Base-by-base conservation (phyloP, 2,113 vertebrate species). In the Ciconia stormi region DNA sequence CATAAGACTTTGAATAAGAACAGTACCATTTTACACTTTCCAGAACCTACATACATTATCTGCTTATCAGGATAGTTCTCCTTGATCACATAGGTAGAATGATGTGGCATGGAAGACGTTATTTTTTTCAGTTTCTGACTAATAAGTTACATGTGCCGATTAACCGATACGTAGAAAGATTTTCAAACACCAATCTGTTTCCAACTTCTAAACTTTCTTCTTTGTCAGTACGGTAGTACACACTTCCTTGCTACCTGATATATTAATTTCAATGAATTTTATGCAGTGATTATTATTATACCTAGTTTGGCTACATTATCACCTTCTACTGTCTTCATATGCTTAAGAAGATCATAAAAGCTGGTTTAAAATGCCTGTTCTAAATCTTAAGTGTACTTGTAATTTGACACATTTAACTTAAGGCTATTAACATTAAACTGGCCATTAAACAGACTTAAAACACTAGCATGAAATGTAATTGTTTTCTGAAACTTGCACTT, bases 401-500 rank as follows among this genome's bases (percentile, higher is more conserved):
- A 76, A 74, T 79, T 56, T 69, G 86, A 84, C 59, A 59, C 6
- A 1, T 89, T 82, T 89, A 74, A 79, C 53, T 80, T 82, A 80
- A 92, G 79, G 27, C 80, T 79, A 27, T 77, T 89, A 81, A 62
- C 23, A 47, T 84, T 87, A 87, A 95, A 82, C 42, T 87, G 58
- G 82, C 50, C 23, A 25, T 95, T 91, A 82, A 93, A 50, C 30
- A 82, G 62, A 73, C 38, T 83, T 86, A 77, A 90, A 96, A 70
- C 20, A 18, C 36, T 27, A 23, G 26, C 4, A 59, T 71, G 73
- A 86, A 81, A 77, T 52, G 21, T 94, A 89, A 71, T 78, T 87
- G 55, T 89, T 92, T 95, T 94, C 82, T 91, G 71, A 84, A 92
- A 76, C 11, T 55, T 82, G 52, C 27, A 27, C 59, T 94, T 93